A percentile compares a stretch with the other conserved stretches of the same genome.
These are phyloP conservation scores for Pseudomugil tenellus DNA, from an alignment of 2,797 vertebrate genomes.

Conservation along the genomic window DNA sequence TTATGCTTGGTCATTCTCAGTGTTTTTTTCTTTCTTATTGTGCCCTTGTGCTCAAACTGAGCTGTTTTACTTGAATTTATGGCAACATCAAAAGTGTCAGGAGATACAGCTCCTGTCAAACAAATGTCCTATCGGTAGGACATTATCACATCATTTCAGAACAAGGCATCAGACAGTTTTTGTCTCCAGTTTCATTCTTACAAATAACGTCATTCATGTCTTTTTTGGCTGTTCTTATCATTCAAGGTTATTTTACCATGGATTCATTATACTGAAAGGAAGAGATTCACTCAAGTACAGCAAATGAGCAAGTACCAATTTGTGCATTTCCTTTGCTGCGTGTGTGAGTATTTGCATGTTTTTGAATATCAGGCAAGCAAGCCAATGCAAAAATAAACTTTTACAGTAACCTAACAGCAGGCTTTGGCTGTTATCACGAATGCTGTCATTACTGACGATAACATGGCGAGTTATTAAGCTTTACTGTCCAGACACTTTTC, in stretches of 20 bases:
- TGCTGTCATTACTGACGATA: conserved; percentile 58
- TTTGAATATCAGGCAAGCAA: conserved; percentile 32
- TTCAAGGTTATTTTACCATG: not conserved
- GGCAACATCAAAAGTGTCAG: not conserved
- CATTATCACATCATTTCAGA: not conserved
- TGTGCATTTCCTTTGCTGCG: conserved; percentile 29
- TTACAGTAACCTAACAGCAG: conserved; percentile 47
- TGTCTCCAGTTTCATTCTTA: not conserved
- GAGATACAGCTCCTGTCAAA: conserved; percentile 2
- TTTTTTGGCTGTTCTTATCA: not conserved
- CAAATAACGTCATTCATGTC: not conserved
- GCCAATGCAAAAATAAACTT: conserved; percentile 41
- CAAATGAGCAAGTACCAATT: conserved; percentile 24
- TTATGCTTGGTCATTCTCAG: conserved; percentile 9
- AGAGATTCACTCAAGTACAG: conserved; percentile 9
- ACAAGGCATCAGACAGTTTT: not conserved
- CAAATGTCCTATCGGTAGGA: conserved; percentile 1
- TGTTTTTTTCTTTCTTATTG: not conserved
- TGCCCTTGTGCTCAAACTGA: conserved; percentile 1
- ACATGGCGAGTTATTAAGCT: conserved; percentile 70
- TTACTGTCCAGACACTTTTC: conserved; percentile 56
- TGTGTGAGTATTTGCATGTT: conserved; percentile 42
- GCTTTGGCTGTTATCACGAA: conserved; percentile 37
- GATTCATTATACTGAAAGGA: conserved; percentile 14
- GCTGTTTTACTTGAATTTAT: not conserved